Evolutionary conservation across 2,888 invertebrate genomes (phyloP).

Genomic region (Chrysolina haemoptera): DNA sequence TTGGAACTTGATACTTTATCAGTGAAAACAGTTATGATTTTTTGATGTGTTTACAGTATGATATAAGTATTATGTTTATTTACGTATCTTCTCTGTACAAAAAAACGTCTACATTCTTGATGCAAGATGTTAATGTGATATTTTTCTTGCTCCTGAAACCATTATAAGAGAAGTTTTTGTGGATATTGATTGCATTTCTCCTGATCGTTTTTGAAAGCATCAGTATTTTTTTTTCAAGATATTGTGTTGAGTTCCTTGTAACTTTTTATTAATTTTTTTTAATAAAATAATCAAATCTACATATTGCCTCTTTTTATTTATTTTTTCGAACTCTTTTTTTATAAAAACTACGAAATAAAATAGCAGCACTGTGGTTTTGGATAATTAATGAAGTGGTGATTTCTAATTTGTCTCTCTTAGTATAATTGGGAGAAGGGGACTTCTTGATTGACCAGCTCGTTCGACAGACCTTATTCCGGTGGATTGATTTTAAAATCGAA

Average conservation of each 20-base stretch:
- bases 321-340: too few relatives aligned
- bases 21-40: not conserved
- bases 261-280: not conserved
- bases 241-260: not conserved
- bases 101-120: not conserved
- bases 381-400: too few relatives aligned
- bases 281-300: not conserved
- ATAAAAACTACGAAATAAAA: too few relatives aligned
- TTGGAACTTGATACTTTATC: constrained; percentile 11
- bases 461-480: too few relatives aligned
- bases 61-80: not conserved
- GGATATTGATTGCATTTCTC: not conserved
- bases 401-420: too few relatives aligned
- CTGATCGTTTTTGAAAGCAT: not conserved
- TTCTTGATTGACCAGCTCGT: too few relatives aligned
- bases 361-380: too few relatives aligned
- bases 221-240: not conserved
- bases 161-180: not conserved
- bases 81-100: not conserved
- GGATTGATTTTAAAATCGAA: too few relatives aligned
- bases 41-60: not conserved
- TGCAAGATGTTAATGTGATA: not conserved
- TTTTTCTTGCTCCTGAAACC: not conserved
- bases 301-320: not conserved
- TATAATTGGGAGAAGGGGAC: too few relatives aligned